Evolutionary conservation across 2,113 vertebrate genomes (phyloP).

Genomic region (Hydropotes inermis): DNA sequence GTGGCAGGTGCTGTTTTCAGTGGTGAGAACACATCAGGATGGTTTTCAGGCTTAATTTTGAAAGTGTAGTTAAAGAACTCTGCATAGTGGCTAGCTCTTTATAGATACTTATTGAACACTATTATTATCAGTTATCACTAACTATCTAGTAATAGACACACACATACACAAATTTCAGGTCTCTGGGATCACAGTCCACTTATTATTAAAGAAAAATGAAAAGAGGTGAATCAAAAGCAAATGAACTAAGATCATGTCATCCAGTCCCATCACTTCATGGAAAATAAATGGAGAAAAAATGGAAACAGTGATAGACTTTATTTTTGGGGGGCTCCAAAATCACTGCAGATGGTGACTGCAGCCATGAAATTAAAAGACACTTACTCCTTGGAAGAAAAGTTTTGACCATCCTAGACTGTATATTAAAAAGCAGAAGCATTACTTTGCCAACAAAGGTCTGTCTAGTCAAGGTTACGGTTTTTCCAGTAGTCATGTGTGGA

Average conservation of each 20-base stretch:
- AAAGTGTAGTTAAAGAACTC: neutral
- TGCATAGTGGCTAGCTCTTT: neutral
- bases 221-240: neutral
- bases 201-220: neutral
- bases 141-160: neutral
- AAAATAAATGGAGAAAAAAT: neutral
- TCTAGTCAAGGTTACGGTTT: neutral
- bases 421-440: neutral
- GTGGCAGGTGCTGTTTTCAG: neutral
- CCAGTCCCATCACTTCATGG: neutral
- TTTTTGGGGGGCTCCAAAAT: rapidly evolving
- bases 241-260: neutral
- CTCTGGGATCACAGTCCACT: neutral
- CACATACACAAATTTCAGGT: neutral
- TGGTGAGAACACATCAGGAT: neutral
- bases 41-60: neutral
- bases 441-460: neutral
- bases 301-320: neutral
- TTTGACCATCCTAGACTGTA: neutral
- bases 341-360: neutral
- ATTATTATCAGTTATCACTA: neutral
- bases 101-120: neutral
- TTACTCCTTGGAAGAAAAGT: neutral
- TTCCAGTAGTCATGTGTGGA: neutral
- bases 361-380: neutral